Evolutionary conservation across 2,113 vertebrate genomes (phyloP), one percentile per base, ranked within the genome.

Genomic region (Rhea americana): DNA sequence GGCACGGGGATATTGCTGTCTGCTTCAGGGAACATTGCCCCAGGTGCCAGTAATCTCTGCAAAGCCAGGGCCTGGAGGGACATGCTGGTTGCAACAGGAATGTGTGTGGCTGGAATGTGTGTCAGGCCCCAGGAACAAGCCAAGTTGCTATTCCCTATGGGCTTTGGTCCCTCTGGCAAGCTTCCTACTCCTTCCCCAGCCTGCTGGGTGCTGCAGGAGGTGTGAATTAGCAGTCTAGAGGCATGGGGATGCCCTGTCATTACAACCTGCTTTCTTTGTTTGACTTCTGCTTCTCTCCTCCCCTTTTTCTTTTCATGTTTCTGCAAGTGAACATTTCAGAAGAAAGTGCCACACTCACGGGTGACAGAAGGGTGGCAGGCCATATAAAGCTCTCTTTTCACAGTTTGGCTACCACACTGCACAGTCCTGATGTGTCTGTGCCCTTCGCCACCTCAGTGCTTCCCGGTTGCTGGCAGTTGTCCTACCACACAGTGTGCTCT

Each of bases 181-280:
- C 9, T 79, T 87, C 66, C 72, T 3, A 7, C 55, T 91, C 51
- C 2, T 1, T 39, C 19, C 25, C 18, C 45, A 61, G 53, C 28
- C 75, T 53, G 35, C 62, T 35, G 61, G 73, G 47, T 51, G 25
- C 73, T 90, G 73, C 62, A 61, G 65, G 71, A 87, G 59, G 73
- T 81, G 92, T 2, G n/a, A 93, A 86, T 90, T 77, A 85, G 37
- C 45, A 59, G 50, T 71, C 72, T 67, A 63, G 91, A 87, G 66
- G 66, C 30, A 2, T 67, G 72, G 75, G 12, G 21, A 58, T 51
- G 72, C 28, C 53, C 37, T 73, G 66, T 24, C 78, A 43, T 85
- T 68, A 85, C 73, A 8, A 17, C 59, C 32, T 63, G 75, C 81
- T 77, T 73, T 74, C 30, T 83, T 47, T 48, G 50, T 55, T 75